phyloP scores from a whole-genome alignment of 2,888 invertebrate species.

The Rhaphigaster nebulosa region DNA sequence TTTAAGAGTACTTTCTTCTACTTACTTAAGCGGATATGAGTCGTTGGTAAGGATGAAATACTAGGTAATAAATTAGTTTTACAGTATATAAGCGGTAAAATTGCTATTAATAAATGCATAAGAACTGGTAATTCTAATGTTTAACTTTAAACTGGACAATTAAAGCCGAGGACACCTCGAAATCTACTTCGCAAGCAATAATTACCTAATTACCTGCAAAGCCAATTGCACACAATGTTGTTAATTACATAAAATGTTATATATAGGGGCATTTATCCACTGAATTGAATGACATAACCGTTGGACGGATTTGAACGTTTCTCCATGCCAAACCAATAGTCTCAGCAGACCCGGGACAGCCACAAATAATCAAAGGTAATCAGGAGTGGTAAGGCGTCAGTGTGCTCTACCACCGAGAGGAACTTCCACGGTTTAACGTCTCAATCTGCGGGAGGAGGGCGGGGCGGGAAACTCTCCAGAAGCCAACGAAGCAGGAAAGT shows the following conservation, averaged over 20 bases:
- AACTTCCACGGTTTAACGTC: background rate
- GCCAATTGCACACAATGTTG: background rate
- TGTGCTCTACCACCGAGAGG: background rate
- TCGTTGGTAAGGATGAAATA: too few relatives aligned
- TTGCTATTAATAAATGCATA: too few relatives aligned
- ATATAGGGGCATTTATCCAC: background rate
- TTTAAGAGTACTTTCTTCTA: too few relatives aligned
- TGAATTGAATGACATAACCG: background rate
- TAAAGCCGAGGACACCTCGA: too few relatives aligned
- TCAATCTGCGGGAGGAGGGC: background rate
- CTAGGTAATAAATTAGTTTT: too few relatives aligned
- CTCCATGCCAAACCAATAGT: background rate
- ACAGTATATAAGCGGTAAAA: too few relatives aligned
- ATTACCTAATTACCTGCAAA: too few relatives aligned
- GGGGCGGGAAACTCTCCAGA: background rate
- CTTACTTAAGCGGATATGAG: too few relatives aligned
- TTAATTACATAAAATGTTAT: background rate
- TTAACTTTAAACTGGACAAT: too few relatives aligned
- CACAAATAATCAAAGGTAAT: background rate
- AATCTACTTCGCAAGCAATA: too few relatives aligned
- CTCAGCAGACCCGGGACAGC: background rate
- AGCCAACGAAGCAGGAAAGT: background rate
- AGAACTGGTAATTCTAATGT: too few relatives aligned
- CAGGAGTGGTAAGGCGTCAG: background rate
- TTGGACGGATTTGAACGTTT: background rate